These are phyloP conservation scores for Oncorhynchus gorbuscha DNA, from an alignment of 2,113 vertebrate genomes.

Conservation along the genomic window DNA sequence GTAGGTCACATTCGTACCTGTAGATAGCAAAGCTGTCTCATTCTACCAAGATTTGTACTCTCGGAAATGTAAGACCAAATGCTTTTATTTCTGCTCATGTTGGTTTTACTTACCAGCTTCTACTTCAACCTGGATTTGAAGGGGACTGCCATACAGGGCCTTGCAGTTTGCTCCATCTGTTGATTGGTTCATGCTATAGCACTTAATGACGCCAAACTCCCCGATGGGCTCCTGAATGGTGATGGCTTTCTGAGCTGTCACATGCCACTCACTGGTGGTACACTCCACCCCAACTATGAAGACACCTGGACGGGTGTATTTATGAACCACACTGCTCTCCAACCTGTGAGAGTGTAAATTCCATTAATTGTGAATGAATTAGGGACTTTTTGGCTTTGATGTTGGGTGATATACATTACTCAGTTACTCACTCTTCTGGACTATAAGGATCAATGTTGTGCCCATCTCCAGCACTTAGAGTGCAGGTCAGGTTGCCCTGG, in stretches of 20 bases:
- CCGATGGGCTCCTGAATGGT: conserved; percentile 73
- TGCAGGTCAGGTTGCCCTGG: conserved; percentile 87
- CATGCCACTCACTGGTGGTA: conserved; percentile 88
- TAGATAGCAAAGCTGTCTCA: conserved; percentile 17
- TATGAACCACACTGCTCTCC: conserved; percentile 79
- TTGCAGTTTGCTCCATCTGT: conserved; percentile 73
- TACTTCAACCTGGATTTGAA: conserved; percentile 81
- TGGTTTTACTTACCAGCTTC: conserved; percentile 72
- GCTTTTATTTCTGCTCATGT: not conserved
- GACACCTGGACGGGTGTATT: conserved; percentile 77
- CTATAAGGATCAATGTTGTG: conserved; percentile 84
- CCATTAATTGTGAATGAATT: not conserved
- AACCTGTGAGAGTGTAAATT: conserved; percentile 53
- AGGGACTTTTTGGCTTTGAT: not conserved
- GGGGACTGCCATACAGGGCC: conserved; percentile 54
- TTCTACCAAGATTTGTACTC: not conserved
- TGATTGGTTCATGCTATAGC: conserved; percentile 69
- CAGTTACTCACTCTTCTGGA: conserved; percentile 74
- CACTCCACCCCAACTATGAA: conserved; percentile 84
- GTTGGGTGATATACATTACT: not conserved
- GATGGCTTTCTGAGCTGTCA: conserved; percentile 79
- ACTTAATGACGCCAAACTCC: conserved; percentile 71
- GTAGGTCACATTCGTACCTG: conserved; percentile 82
- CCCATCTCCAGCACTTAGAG: conserved; percentile 84
- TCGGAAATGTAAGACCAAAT: not conserved